Base-by-base conservation (phyloP, 2,888 invertebrate genomes). In the Standfussiana lucernea region DNA sequence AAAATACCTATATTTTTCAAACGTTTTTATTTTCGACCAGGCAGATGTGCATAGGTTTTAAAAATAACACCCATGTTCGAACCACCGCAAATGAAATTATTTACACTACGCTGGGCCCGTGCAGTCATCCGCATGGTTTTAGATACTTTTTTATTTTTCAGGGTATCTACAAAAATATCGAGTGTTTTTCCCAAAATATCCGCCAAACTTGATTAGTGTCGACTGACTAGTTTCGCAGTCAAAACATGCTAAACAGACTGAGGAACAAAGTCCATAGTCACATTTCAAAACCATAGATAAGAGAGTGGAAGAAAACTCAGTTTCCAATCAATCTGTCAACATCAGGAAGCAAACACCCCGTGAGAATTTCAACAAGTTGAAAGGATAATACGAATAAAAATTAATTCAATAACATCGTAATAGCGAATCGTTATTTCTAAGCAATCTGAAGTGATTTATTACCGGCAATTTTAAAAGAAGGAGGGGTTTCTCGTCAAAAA, bases 361-460 rank as follows among this genome's bases (percentile, higher is more conserved):
- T 75, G 75, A 74, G 77, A 82, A 79, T 66, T 80, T 65, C 67
- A 86, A 76, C 72, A 70, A 74, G 50, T 70, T 65, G 11, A 37
- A 35, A 24, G 61, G 66, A 72, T 77, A 76, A 72, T 24, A 56
- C 68, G 56, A 74, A 80, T 69, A 65, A 76, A 82, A 80, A 82
- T 68, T 67, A 81, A 85, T 82, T 88, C 86, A 88, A 89, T 87
- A 88, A 88, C 79, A 76, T 69, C 72, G 65, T 88, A 82, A 87
- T 82, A 71, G 77, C 80, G 65, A 86, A 80, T 79, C 74, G 81
- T 82, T 86, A 85, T 82, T 81, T 87, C 84, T 80, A 83, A 89
- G 88, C 90, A 90, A 91, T 90, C 86, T 88, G 79, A 77, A 73
- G 75, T 92, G 93, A 93, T 93, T 93, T 92, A 92, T 92, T 88